Conservation (phyloP, 2,113 vertebrate species). For the Coreoperca whiteheadi region DNA sequence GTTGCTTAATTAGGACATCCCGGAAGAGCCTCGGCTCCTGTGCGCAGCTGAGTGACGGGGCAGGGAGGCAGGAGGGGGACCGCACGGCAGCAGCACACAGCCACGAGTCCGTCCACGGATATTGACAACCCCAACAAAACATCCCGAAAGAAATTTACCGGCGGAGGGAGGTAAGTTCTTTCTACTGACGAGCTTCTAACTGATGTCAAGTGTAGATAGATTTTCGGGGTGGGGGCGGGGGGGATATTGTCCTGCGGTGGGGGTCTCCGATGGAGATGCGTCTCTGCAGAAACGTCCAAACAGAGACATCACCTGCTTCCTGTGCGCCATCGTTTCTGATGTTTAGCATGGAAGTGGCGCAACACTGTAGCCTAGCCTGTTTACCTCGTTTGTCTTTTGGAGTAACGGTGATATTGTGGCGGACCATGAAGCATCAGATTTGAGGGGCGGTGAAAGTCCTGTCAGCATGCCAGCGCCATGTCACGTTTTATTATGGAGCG, state of each 20-base stretch:
- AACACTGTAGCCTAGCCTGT: not conserved
- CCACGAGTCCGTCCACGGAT: slow-evolving; percentile 47
- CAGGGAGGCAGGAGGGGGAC: slow-evolving; percentile 57
- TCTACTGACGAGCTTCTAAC: not conserved
- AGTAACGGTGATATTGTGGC: slow-evolving; percentile 7
- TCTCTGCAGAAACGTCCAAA: slow-evolving; percentile 28
- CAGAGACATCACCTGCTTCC: slow-evolving; percentile 37
- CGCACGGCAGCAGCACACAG: slow-evolving; percentile 49
- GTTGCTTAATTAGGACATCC: slow-evolving; percentile 92
- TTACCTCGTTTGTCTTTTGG: not conserved
- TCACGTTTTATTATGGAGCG: slow-evolving; percentile 39
- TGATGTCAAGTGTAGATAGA: slow-evolving; percentile 1
- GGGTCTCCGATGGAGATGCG: not conserved
- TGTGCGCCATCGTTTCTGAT: not conserved
- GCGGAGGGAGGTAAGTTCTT: slow-evolving; percentile 57
- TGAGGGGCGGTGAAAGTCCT: slow-evolving; percentile 29
- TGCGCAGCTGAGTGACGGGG: slow-evolving; percentile 82
- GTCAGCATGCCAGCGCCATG: slow-evolving; percentile 42
- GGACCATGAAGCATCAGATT: slow-evolving; percentile 28
- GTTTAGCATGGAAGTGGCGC: not conserved
- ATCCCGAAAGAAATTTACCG: slow-evolving; percentile 23
- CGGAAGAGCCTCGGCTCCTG: slow-evolving; percentile 87
- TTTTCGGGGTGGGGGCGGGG: slow-evolving; percentile 23
- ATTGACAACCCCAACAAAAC: slow-evolving; percentile 39
- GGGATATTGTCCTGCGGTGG: not conserved